These are phyloP conservation scores for Syngnathus floridae DNA, from an alignment of 2,113 vertebrate genomes.

Conservation along the genomic window DNA sequence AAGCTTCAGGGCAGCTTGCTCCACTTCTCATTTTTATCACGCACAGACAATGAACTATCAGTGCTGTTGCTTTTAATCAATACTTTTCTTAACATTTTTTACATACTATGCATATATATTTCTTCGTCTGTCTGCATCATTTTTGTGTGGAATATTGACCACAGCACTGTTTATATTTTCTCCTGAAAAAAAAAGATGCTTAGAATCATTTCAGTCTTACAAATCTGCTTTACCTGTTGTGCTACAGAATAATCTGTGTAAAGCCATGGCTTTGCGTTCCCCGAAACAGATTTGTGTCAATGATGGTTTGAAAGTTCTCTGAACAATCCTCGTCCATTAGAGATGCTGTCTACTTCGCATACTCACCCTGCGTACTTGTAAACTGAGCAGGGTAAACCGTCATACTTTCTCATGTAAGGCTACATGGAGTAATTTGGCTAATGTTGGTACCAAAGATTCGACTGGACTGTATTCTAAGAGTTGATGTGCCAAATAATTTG, in stretches of 20 bases:
- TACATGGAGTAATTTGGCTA: background rate
- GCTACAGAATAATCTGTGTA: slow-evolving; percentile 60
- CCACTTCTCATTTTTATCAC: background rate
- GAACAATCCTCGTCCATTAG: slow-evolving; percentile 49
- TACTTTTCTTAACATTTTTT: background rate
- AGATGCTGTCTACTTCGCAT: slow-evolving; percentile 39
- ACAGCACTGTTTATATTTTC: slow-evolving; percentile 27
- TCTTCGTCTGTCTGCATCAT: background rate
- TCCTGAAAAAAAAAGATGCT: slow-evolving; percentile 33
- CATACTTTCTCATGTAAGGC: background rate
- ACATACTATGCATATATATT: background rate
- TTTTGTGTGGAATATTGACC: background rate
- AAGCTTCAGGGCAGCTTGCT: background rate
- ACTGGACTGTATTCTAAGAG: background rate
- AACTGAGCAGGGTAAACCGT: slow-evolving; percentile 47
- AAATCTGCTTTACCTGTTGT: slow-evolving; percentile 63
- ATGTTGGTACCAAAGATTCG: background rate
- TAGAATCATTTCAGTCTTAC: slow-evolving; percentile 45
- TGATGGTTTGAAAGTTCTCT: slow-evolving; percentile 36
- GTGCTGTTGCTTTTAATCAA: slow-evolving; percentile 16
- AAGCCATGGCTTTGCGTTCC: slow-evolving; percentile 51
- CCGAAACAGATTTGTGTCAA: slow-evolving; percentile 54
- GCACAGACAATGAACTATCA: background rate
- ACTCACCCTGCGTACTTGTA: slow-evolving; percentile 30
- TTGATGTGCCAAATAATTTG: background rate